These are phyloP conservation scores for Magallana angulata DNA, from an alignment of 1,140 invertebrate species.

Conservation along the genomic window DNA sequence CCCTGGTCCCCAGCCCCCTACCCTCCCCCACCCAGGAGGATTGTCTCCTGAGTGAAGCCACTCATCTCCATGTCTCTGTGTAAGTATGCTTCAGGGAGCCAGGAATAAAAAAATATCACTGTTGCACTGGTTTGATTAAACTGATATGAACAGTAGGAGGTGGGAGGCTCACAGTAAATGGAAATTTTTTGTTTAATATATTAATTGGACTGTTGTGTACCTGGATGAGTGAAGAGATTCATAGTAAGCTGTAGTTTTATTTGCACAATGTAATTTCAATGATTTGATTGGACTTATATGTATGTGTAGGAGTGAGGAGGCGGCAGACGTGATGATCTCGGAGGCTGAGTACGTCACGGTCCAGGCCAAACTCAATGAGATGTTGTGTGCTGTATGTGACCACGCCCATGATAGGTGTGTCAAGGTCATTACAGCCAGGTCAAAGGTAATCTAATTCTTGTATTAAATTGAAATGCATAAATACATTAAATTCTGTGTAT, in stretches of 20 bases:
- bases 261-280: background rate
- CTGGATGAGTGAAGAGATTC: no score
- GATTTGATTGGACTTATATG: background rate
- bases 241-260: no score
- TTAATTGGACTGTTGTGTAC: background rate
- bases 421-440: slow-evolving; percentile 87
- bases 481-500: no score
- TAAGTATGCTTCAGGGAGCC: slow-evolving; percentile 54
- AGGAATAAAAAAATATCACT: no score
- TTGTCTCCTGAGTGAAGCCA: slow-evolving; percentile 63
- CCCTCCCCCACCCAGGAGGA: slow-evolving; percentile 57
- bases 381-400: slow-evolving; percentile 90
- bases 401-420: slow-evolving; percentile 95
- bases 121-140: no score
- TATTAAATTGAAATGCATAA: background rate
- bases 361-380: slow-evolving; percentile 86
- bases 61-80: slow-evolving; percentile 74
- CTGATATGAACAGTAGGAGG: no score
- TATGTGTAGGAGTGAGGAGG: slow-evolving; percentile 67
- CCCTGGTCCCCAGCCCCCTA: slow-evolving; percentile 65
- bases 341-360: slow-evolving; percentile 86
- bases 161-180: no score
- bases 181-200: no score
- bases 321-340: slow-evolving; percentile 82
- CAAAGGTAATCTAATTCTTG: slow-evolving; percentile 80